A percentile compares a stretch with the other conserved stretches of the same genome.
Evolutionary conservation across 2,797 vertebrate species (phyloP).

Genomic region (Agapornis canus): DNA sequence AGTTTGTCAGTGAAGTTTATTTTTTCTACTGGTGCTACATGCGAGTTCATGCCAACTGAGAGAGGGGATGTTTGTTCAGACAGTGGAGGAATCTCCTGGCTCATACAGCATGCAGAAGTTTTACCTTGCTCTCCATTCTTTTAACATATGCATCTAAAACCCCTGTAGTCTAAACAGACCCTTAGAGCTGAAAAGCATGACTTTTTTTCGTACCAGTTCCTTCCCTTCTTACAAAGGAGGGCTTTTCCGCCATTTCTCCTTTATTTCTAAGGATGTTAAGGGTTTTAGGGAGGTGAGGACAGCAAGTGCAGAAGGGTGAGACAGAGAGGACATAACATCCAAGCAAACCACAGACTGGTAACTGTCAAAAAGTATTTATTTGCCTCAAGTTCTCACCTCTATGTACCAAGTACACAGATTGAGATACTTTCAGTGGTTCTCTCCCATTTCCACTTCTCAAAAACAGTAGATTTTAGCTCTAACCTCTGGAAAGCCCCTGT

Average conservation of each 20-base stretch:
- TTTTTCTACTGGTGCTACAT: background rate
- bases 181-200: background rate
- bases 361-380: background rate
- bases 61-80: background rate
- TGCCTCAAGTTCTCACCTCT: background rate
- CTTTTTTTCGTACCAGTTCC: background rate
- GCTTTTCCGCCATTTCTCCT: background rate
- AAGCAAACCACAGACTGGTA: background rate
- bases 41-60: background rate
- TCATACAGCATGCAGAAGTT: background rate
- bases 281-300: accelerated
- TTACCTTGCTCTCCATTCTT: background rate
- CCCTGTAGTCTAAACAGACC: background rate
- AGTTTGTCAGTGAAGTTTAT: background rate
- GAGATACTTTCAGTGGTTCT: background rate
- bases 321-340: background rate
- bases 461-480: background rate
- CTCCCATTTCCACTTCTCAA: background rate
- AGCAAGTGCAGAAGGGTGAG: background rate
- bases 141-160: background rate
- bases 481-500: background rate
- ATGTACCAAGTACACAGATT: background rate
- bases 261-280: background rate
- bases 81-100: background rate
- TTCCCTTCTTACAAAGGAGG: background rate